phyloP scores from a whole-genome alignment of 2,797 vertebrate species.

The Neosilurus hyrtlii region DNA sequence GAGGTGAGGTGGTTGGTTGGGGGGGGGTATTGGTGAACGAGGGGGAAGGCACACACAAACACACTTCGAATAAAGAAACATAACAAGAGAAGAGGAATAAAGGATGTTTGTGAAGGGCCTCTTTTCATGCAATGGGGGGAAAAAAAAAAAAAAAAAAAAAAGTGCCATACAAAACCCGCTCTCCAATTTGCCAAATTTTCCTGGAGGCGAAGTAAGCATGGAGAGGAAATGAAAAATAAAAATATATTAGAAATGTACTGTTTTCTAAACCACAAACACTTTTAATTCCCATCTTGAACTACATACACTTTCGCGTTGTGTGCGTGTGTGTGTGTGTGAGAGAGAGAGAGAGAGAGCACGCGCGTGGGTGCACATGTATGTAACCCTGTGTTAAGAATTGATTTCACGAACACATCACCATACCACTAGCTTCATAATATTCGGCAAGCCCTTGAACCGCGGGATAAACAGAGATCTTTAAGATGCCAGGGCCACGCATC shows the following conservation, averaged over 20 bases:
- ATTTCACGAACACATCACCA: constrained; percentile 34
- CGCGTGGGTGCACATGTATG: constrained; percentile 19
- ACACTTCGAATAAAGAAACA: constrained; percentile 77
- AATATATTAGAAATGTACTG: constrained; percentile 48
- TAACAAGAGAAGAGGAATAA: constrained; percentile 76
- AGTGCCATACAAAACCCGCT: constrained; percentile 46
- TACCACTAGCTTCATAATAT: constrained; percentile 35
- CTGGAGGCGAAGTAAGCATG: constrained; percentile 37
- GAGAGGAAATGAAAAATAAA: not conserved
- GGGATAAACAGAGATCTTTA: constrained; percentile 63
- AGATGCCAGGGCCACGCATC: constrained; percentile 63
- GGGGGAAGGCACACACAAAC: constrained; percentile 66
- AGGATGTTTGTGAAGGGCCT: constrained; percentile 74
- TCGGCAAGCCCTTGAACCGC: constrained; percentile 41
- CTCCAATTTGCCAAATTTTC: constrained; percentile 35
- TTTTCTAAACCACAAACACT: constrained; percentile 47
- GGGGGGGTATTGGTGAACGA: constrained; percentile 58
- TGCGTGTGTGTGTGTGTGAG: constrained; percentile 26
- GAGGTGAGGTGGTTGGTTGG: constrained; percentile 3
- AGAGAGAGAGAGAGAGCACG: not conserved
- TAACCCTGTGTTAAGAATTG: constrained; percentile 1
- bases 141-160: constrained; percentile 35
- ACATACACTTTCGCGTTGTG: constrained; percentile 36
- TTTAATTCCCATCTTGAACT: constrained; percentile 51
- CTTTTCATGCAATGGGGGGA: constrained; percentile 32